Evolutionary conservation across 2,113 vertebrate species (phyloP).

Genomic region (Nanorana parkeri): DNA sequence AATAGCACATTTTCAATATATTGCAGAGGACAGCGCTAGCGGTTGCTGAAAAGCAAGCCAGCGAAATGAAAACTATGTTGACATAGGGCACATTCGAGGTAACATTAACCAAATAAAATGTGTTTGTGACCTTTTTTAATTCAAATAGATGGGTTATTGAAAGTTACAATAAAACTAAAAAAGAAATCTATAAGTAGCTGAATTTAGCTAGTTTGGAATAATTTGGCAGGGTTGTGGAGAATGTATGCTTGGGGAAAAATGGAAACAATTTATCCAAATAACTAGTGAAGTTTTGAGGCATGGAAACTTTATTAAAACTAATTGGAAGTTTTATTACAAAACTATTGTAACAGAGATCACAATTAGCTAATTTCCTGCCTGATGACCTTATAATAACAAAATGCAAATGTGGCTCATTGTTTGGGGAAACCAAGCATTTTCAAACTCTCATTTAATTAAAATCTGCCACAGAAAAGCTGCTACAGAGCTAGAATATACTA

Average conservation of each 20-base stretch:
- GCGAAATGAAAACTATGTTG: too few species aligned
- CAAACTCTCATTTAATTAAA: background rate
- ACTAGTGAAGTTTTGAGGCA: background rate
- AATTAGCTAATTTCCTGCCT: background rate
- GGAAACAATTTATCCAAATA: background rate
- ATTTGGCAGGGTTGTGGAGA: too few species aligned
- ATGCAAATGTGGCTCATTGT: conserved; percentile 4
- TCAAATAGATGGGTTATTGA: too few species aligned
- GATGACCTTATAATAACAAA: conserved; percentile 1
- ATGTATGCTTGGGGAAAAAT: background rate
- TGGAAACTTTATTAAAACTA: background rate
- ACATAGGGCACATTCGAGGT: too few species aligned
- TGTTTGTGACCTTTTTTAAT: too few species aligned
- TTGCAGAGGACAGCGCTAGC: too few species aligned
- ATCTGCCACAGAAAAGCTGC: background rate
- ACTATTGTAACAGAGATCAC: background rate
- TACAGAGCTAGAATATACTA: background rate
- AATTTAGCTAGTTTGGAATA: too few species aligned
- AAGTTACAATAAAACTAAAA: too few species aligned
- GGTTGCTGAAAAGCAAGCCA: too few species aligned
- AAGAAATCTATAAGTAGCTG: too few species aligned
- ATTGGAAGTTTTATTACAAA: background rate
- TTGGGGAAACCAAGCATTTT: background rate
- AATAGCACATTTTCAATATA: too few species aligned
- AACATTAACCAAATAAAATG: too few species aligned